Conservation (phyloP, 2,888 invertebrate species). For the Galerucella pusilla region DNA sequence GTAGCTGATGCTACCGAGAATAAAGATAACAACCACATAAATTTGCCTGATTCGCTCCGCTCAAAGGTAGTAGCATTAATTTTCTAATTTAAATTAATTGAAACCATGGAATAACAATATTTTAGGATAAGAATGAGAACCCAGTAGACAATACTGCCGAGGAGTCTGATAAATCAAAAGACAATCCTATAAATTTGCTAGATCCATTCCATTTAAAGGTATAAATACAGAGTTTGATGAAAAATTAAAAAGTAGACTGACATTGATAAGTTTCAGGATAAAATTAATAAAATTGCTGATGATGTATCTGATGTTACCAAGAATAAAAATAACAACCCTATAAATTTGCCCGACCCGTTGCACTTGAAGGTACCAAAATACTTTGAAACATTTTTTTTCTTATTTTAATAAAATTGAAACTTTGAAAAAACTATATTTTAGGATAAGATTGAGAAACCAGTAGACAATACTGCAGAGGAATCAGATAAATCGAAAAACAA, state of each 20-base stretch:
- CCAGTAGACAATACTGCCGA: background rate
- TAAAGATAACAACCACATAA: background rate
- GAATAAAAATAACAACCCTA: background rate
- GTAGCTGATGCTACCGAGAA: background rate
- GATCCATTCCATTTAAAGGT: constrained; percentile 23
- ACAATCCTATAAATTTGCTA: background rate
- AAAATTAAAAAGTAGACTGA: background rate
- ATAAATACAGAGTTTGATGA: background rate
- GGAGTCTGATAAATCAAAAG: background rate
- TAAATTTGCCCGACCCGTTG: background rate
- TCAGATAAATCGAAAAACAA: background rate
- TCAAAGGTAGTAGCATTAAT: background rate
- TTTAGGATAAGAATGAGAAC: background rate
- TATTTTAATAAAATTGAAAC: no score
- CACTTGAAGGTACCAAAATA: background rate
- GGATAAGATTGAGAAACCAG: background rate
- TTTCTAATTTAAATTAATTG: background rate
- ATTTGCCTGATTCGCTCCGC: background rate
- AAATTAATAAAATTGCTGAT: background rate
- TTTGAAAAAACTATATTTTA: background rate
- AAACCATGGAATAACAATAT: background rate
- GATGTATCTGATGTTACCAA: background rate
- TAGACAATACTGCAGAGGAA: background rate
- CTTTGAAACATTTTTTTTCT: no score
- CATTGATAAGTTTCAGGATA: constrained; percentile 1